Evolutionary conservation across 1,140 invertebrate species (phyloP).

Genomic region (Anastrepha ludens): DNA sequence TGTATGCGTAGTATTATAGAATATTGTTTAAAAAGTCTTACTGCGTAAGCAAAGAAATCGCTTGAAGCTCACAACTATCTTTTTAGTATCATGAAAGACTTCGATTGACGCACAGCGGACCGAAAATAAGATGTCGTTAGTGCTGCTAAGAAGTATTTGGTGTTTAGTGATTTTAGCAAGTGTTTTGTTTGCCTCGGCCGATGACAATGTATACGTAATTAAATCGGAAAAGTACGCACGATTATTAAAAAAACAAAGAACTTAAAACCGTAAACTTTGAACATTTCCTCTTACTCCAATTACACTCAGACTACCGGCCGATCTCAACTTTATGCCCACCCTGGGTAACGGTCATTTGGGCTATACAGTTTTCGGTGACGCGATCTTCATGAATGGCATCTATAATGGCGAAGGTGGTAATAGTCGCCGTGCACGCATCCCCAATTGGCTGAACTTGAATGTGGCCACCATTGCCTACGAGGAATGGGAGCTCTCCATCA

Average conservation of each 20-base stretch:
- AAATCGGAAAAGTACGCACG: not conserved
- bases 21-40: too few relatives aligned
- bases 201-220: not conserved
- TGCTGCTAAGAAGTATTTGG: not conserved
- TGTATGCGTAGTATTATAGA: too few relatives aligned
- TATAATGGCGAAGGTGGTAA: constrained; percentile 77
- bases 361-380: constrained; percentile 77
- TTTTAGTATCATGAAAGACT: too few relatives aligned
- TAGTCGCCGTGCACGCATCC: constrained; percentile 77
- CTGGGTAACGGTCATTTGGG: constrained; percentile 78
- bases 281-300: not conserved
- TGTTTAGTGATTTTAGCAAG: not conserved
- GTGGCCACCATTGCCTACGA: constrained; percentile 66
- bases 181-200: not conserved
- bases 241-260: not conserved
- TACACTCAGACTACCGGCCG: constrained; percentile 74
- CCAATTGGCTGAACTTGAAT: constrained; percentile 76
- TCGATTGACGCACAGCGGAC: not conserved
- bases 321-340: constrained; percentile 77
- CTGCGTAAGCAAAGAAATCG: too few relatives aligned
- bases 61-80: too few relatives aligned
- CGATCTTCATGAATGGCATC: constrained; percentile 78
- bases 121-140: not conserved
- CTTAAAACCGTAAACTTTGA: not conserved
- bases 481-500: constrained; percentile 70